These are phyloP conservation scores for Podiceps cristatus DNA, from an alignment of 2,113 vertebrate species.

Conservation along the genomic window DNA sequence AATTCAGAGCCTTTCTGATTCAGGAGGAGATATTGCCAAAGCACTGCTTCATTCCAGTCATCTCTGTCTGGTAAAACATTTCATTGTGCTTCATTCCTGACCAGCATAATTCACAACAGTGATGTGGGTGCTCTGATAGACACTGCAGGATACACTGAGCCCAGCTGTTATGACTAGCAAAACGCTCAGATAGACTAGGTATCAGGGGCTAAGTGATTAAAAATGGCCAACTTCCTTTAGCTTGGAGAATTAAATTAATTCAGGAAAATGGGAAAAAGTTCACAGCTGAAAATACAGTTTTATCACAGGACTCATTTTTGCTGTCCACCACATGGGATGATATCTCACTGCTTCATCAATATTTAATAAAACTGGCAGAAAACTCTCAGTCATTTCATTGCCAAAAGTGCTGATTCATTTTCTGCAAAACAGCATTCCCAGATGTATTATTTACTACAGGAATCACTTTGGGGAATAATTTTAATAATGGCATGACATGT, in stretches of 20 bases:
- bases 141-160: background rate
- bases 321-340: background rate
- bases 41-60: background rate
- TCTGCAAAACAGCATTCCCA: background rate
- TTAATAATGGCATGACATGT: background rate
- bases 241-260: background rate
- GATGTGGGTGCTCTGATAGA: background rate
- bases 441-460: background rate
- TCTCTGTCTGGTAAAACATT: background rate
- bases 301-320: background rate
- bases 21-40: background rate
- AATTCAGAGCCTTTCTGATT: background rate
- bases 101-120: background rate
- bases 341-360: background rate
- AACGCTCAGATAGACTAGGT: background rate
- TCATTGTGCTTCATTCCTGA: background rate
- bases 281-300: background rate
- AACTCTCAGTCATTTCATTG: background rate
- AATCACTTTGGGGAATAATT: slow-evolving; percentile 10
- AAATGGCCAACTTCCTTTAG: background rate
- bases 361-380: slow-evolving; percentile 21
- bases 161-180: background rate
- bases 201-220: background rate
- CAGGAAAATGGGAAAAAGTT: background rate
- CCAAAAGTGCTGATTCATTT: background rate